phyloP scores from a whole-genome alignment of 2,797 vertebrate genomes.

The Heterohyrax brucei region DNA sequence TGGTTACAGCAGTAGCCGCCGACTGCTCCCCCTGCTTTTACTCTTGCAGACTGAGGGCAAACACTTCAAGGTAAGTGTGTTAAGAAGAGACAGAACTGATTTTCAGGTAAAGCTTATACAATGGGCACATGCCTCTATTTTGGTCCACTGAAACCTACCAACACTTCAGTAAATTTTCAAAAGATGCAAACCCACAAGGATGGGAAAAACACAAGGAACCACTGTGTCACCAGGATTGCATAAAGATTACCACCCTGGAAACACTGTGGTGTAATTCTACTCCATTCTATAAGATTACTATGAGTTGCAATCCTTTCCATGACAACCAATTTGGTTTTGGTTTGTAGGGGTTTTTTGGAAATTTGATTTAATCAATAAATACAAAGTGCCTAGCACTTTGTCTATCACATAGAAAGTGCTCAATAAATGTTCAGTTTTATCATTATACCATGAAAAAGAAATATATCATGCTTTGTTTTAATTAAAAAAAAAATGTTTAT shows the following conservation, averaged over 20 bases:
- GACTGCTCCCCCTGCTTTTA: not conserved
- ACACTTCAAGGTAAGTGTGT: not conserved
- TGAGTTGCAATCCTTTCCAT: too few species aligned
- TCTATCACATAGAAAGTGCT: not conserved
- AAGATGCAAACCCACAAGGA: not conserved
- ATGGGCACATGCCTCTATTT: not conserved
- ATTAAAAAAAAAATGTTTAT: too few species aligned
- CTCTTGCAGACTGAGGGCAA: not conserved
- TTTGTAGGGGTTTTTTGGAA: not conserved
- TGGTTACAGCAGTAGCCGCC: not conserved
- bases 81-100: not conserved
- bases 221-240: too few species aligned
- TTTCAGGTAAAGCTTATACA: conserved; percentile 1
- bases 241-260: too few species aligned
- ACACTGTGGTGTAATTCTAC: too few species aligned
- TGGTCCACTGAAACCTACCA: not conserved
- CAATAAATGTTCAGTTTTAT: not conserved
- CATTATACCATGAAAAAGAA: not conserved
- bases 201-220: not conserved
- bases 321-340: too few species aligned
- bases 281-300: too few species aligned
- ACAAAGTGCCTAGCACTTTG: not conserved
- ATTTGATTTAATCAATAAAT: not conserved
- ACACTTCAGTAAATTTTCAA: not conserved
- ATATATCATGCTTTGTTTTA: too few species aligned